Base-by-base conservation (phyloP, 2,797 vertebrate genomes). In the Pitangus sulphuratus region DNA sequence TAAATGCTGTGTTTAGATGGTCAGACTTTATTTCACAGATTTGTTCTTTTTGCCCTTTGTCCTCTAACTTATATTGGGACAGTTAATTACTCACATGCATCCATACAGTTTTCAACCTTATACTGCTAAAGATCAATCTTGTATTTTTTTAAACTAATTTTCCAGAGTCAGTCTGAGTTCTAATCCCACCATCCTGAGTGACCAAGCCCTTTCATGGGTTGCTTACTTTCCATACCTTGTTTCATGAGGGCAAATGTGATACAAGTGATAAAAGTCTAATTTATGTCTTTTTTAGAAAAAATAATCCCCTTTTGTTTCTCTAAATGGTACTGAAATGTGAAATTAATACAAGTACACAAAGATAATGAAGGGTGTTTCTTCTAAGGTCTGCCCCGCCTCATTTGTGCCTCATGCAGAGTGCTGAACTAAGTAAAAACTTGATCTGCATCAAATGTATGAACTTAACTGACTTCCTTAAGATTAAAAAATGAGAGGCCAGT, bases 401-500 rank as follows among this genome's bases (percentile, higher is more conserved):
- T 76, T 78, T 93, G 35, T 76, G 37, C 50, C 62, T 81, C 61
- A 39, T 8, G 42, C 40, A 79, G 77, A 95, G 31, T 88, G 93
- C 95, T 95, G 89, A 96, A 87, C 68, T 96, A 94, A 89, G 26
- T 94, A 74, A 82, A 93, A 97, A 87, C 87, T 81, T 79, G 86
- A 86, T 95, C 39, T 89, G 54, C 56, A 68, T 64, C 76, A 94
- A 70, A 82, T 84, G 31, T 92, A 84, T 94, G 93, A 96, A 94
- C 66, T 96, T 86, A 60, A 90, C 65, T 75, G 76, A 81, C 24
- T 85, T 88, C 51, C 50, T 58, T 80, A 88, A 95, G 74, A 94
- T 61, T 87, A 64, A 78, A 62, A 84, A 91, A 79, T 33, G 30
- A 76, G 53, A 72, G 16, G 58, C n/a, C n/a, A 62, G 56, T 74